Evolutionary conservation across 2,113 vertebrate species (phyloP).

Genomic region (Plecotus auritus): DNA sequence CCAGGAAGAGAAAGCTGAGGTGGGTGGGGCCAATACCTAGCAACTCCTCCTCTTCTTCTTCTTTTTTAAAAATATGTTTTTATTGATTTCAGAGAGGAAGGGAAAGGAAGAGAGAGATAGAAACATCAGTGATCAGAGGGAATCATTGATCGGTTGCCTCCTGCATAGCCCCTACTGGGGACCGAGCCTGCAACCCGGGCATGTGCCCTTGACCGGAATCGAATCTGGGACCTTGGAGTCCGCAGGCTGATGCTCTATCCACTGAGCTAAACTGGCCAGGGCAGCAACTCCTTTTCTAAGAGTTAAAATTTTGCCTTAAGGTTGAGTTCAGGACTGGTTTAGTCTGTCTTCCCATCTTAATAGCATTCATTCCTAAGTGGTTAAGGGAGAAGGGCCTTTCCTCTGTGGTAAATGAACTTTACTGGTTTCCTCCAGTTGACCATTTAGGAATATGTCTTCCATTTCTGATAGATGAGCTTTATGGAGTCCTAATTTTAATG

Average conservation of each 20-base stretch:
- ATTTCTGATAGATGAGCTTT: neutral
- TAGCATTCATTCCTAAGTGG: neutral
- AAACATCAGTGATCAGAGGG: no score
- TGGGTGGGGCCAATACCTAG: neutral
- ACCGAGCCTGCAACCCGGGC: no score
- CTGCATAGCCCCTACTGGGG: no score
- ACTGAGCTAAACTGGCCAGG: no score
- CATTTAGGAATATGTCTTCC: neutral
- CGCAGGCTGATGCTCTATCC: no score
- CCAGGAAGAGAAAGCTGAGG: neutral
- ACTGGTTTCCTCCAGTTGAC: neutral
- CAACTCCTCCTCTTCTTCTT: neutral
- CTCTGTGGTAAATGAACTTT: neutral
- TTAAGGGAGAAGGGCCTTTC: neutral
- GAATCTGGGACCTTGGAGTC: no score
- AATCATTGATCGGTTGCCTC: no score
- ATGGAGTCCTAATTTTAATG: neutral
- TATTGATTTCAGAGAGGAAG: no score
- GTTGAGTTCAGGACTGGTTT: neutral
- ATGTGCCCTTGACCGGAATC: no score
- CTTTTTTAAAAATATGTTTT: no score
- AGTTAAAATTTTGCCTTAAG: neutral
- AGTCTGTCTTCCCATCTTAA: neutral
- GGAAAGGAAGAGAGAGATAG: no score
- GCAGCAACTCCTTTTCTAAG: neutral